Percentiles rank a stretch among this genome's conserved stretches.
These are phyloP conservation scores for Arremon brunneinucha DNA, from an alignment of 2,797 vertebrate genomes.

Conservation along the genomic window DNA sequence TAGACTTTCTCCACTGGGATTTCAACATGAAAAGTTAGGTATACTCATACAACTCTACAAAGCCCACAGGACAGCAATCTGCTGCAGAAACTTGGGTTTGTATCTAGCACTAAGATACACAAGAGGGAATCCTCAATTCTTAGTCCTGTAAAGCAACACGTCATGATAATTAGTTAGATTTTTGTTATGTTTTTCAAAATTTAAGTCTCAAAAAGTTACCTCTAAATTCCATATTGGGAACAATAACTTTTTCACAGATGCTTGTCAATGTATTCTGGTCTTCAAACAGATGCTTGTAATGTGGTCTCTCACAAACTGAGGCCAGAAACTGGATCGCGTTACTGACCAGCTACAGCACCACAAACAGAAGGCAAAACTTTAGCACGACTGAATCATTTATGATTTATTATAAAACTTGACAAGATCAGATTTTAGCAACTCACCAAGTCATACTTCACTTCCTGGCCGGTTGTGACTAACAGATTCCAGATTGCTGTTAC, in stretches of 20 bases:
- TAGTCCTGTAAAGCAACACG: background rate
- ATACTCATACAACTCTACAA: background rate
- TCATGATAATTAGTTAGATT: background rate
- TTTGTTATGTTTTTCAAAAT: background rate
- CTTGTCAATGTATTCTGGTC: conserved; percentile 96
- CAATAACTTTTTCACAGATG: conserved; percentile 99
- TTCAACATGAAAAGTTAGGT: background rate
- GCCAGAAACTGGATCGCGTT: conserved; percentile 99
- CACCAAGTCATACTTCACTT: conserved; percentile 98
- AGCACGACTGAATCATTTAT: background rate
- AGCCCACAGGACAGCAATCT: background rate
- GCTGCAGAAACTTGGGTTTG: background rate
- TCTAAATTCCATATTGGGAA: conserved; percentile 99
- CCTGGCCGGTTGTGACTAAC: conserved; percentile 94
- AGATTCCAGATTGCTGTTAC: conserved; percentile 99
- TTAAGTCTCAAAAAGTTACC: conserved; percentile 74
- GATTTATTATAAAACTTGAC: background rate
- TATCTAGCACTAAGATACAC: background rate
- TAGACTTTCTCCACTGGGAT: background rate
- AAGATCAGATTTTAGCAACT: conserved; percentile 51
- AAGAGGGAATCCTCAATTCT: background rate
- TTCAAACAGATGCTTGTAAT: conserved; percentile 98
- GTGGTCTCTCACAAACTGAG: conserved; percentile 95
- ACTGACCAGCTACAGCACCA: conserved; percentile 87
- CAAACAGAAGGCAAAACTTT: background rate